Base-by-base conservation (phyloP, 1,140 invertebrate species). In the Bombus soroeensis region DNA sequence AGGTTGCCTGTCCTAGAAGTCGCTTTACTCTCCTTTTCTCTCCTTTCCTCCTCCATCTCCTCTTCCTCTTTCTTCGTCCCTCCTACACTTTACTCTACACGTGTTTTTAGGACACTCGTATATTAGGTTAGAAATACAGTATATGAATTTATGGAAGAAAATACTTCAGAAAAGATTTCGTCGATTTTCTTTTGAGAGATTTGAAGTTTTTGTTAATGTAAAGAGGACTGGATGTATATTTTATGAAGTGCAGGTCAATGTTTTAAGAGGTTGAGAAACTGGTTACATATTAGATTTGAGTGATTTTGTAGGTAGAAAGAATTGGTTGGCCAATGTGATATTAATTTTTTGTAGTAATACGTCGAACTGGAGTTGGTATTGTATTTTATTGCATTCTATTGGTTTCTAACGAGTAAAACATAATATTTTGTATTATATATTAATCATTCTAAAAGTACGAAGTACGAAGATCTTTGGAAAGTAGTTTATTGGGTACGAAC, bases 1-100 rank as follows among this genome's bases (percentile, higher is more conserved):
- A 91, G 85, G 85, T 92, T 75, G 88, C 68, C 41, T 74, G 62
- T 70, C 76, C 64, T 84, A 47, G 62, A 86, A 90, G 70, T 79
- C 72, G 68, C 41, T 66, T 76, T 68, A 53, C 68, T 64, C 70
- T 62, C 10, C 59, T 62, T 47, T 47, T 10, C 57, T 12, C 57
- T 28, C 0, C 13, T 72, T 79, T 57, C 28, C 78, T 73, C 47
- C 1, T 18, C 15, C 15, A 0, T 0, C 28, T 12, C 28, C 28
- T 4, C 15, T 66, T 79, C 22, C 47, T 57, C 18, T 68, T 78
- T 25, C 41, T 64, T 84, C 64, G 64, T 66, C 32, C 3, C 18
- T 68, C 18, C 32, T 37, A 3, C 3, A 25, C 22, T 37, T 37
- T 25, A 4, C 18, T 68, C 66, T 62, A 32, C 25, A 10, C 47